These are phyloP conservation scores for Riptortus pedestris DNA, from an alignment of 1,140 invertebrate genomes.

Conservation along the genomic window DNA sequence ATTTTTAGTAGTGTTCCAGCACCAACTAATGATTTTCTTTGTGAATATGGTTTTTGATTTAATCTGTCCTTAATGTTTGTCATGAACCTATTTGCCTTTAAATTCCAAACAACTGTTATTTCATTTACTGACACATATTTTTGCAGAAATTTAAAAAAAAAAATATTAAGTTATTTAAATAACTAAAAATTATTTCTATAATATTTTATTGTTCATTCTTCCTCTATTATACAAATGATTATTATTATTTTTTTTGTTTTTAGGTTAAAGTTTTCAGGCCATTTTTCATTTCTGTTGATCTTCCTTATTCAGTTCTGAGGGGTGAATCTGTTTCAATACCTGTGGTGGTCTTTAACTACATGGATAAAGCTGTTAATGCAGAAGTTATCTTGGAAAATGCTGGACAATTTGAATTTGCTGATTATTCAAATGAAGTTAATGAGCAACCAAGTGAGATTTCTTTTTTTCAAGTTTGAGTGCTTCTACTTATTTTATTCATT, in stretches of 20 bases:
- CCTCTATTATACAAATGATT: too few relatives aligned
- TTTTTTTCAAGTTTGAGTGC: slow-evolving; percentile 18
- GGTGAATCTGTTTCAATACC: slow-evolving; percentile 86
- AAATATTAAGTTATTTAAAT: too few relatives aligned
- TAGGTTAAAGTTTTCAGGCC: slow-evolving; percentile 74
- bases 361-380: slow-evolving; percentile 63
- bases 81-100: too few relatives aligned
- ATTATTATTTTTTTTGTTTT: slow-evolving; percentile 23
- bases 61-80: too few relatives aligned
- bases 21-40: too few relatives aligned
- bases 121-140: too few relatives aligned
- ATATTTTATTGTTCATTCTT: too few relatives aligned
- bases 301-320: slow-evolving; percentile 81
- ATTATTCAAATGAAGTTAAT: slow-evolving; percentile 56
- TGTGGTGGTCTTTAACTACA: slow-evolving; percentile 85
- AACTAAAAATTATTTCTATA: too few relatives aligned
- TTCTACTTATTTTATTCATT: neutral
- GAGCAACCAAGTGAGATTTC: slow-evolving; percentile 48
- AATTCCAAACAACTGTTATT: too few relatives aligned
- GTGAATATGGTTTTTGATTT: too few relatives aligned
- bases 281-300: slow-evolving; percentile 73
- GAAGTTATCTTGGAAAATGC: slow-evolving; percentile 77
- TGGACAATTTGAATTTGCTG: slow-evolving; percentile 71
- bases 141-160: too few relatives aligned
- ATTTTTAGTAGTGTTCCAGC: too few relatives aligned